Evolutionary conservation across 1,140 invertebrate genomes (phyloP), one percentile per base, ranked within the genome.

Genomic region (Zaprionus ghesquierei): DNA sequence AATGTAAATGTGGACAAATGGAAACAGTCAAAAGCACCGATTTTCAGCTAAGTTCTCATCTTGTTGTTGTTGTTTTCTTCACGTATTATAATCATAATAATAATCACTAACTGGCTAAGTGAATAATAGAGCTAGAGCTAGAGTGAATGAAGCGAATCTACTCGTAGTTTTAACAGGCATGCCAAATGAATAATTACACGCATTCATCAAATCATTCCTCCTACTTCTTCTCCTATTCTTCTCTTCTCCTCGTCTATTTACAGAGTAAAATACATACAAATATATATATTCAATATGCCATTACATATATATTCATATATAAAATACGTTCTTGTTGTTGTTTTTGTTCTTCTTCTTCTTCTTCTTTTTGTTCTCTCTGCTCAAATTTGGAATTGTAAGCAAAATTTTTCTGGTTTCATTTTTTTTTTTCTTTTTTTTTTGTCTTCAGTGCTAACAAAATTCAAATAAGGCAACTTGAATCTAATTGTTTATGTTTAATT

Each of bases 1-100:
- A 79, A 74, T 86, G 72, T 90, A 90, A 89, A 76, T 86, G 77
- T 87, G 86, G 87, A 92, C 90, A 92, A 92, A 92, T 86, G 89
- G 91, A 91, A 89, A 90, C 91, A 89, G 90, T 92, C 87, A 92
- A 91, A 92, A 92, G 90, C 90, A 92, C 90, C 90, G 90, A 92
- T 92, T 91, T 92, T 92, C 90, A 92, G 90, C 90, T 92, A 90
- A 91, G 78, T 86, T 90, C 68, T 81, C 51, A 49, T 61, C 33
- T 78, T 66, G 49, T 58, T 69, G 33, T 35, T 61, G 29, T 78
- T 66, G 49, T 58, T 69, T 41, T 35, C 69, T 29, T 79, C 68
- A 49, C 61, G 75, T 58, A 56, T 49, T 68, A 77, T 79, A 76
- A 79, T 80, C 55, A 66, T 82, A 75, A 74, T 78, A 53, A 79